Base-by-base conservation (phyloP, 2,888 invertebrate genomes). In the Tipula unca region DNA sequence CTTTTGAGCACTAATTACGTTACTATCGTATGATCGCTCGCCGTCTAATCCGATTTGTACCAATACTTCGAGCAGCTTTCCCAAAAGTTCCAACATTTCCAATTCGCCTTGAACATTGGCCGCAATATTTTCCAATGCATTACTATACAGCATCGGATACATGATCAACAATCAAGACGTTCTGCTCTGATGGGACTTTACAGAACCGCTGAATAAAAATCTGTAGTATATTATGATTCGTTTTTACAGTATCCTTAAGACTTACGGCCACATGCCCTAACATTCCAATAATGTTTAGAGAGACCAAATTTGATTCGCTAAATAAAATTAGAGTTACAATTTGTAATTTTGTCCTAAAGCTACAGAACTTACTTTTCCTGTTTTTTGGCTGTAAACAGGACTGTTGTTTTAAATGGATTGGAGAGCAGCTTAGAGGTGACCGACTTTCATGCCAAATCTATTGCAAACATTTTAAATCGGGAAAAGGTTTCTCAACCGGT, bases 41-140 rank as follows among this genome's bases (percentile, higher is more conserved):
- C 98, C 98, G 90, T 99, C 99, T 86, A 99, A 92, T 0, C 99
- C 99, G 86, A 99, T 94, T 90, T 99, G 99, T 0, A 99, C 99
- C 91, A 99, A 99, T 83, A 99, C 92, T 91, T 99, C 99, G 85
- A 99, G 92, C 85, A 99, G 92, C 35, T 98, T 94, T 0, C 96
- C 95, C 32, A 99, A 91, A 69, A 99, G 91, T 88, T 98, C 98
- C 86, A 95, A 93, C 90, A 97, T 94, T 87, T 96, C 95, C 0
- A 93, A 91, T 87, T 98, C 97, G 1, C 97, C 98, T 88, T 97
- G 95, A 20, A 99, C 94, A 90, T 98, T 98, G 82, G 96, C 97
- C 0, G 99, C 98, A 88, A 99, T 98, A 91, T 98, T 98, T 17
- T 97, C 98, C 86, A 99, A 92, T 0, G 99, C 99, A 91, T 99